phyloP scores from a whole-genome alignment of 2,797 vertebrate genomes.

The Sebastes hubbsi region DNA sequence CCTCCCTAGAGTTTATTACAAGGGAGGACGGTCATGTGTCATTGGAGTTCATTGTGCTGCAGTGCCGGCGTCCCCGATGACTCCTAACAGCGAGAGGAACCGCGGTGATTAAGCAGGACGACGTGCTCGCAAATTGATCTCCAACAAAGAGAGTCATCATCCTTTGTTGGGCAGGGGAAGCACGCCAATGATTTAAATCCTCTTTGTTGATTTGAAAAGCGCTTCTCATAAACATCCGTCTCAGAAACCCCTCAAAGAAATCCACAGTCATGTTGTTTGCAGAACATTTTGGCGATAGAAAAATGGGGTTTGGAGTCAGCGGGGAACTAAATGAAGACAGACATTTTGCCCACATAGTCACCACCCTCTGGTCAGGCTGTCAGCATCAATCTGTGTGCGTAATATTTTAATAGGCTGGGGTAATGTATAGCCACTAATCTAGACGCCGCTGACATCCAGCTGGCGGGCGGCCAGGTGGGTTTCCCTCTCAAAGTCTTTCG shows the following conservation, averaged over 20 bases:
- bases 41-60: slow-evolving; percentile 48
- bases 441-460: slow-evolving; percentile 87
- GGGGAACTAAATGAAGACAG: slow-evolving; percentile 57
- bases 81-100: neutral
- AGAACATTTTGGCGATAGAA: slow-evolving; percentile 17
- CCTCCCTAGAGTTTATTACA: slow-evolving; percentile 61
- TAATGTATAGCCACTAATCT: slow-evolving; percentile 89
- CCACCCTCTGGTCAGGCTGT: slow-evolving; percentile 76
- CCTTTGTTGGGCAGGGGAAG: neutral
- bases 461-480: slow-evolving; percentile 86
- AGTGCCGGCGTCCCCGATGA: neutral
- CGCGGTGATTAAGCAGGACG: neutral
- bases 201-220: neutral
- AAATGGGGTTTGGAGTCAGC: slow-evolving; percentile 2
- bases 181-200: neutral
- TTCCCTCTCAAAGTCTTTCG: slow-evolving; percentile 34
- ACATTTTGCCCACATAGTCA: slow-evolving; percentile 60
- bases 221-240: neutral
- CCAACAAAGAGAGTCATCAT: neutral
- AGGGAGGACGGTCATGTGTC: slow-evolving; percentile 80
- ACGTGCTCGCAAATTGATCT: slow-evolving; percentile 10
- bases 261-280: slow-evolving; percentile 10
- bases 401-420: slow-evolving; percentile 85
- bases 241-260: slow-evolving; percentile 19
- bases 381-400: slow-evolving; percentile 85